These are phyloP conservation scores for Squalus acanthias DNA, from an alignment of 2,797 vertebrate species.

Conservation along the genomic window DNA sequence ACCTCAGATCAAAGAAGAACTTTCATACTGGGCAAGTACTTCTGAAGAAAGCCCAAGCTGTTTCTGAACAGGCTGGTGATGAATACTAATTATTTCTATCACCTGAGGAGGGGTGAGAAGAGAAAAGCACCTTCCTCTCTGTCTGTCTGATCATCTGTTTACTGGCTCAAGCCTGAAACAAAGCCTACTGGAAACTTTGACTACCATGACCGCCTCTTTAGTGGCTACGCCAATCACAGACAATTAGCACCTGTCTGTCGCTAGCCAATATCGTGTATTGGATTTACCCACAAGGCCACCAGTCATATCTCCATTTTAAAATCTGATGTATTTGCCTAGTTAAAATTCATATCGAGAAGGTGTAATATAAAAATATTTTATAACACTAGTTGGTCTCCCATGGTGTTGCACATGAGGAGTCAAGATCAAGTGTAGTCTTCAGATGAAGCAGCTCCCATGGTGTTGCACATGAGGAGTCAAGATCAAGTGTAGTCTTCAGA, in stretches of 20 bases:
- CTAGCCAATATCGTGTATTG: background rate
- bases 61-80: conserved; percentile 28
- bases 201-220: background rate
- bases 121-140: background rate
- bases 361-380: background rate
- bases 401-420: background rate
- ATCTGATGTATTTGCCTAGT: background rate
- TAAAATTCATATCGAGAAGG: background rate
- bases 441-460: background rate
- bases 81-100: conserved; percentile 34
- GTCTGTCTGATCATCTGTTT: conserved; percentile 21
- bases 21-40: conserved; percentile 24
- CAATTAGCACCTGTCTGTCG: background rate
- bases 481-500: background rate
- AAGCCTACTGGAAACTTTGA: background rate
- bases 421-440: background rate
- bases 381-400: background rate
- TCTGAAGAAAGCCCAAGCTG: conserved; percentile 32
- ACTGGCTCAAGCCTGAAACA: background rate
- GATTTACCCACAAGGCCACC: background rate
- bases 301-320: background rate
- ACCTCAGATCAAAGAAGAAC: conserved; percentile 27
- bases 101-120: conserved; percentile 25
- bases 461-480: background rate
- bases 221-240: background rate